Evolutionary conservation across 1,140 invertebrate genomes (phyloP), one percentile per base, ranked within the genome.

Genomic region (Listronotus oregonensis): DNA sequence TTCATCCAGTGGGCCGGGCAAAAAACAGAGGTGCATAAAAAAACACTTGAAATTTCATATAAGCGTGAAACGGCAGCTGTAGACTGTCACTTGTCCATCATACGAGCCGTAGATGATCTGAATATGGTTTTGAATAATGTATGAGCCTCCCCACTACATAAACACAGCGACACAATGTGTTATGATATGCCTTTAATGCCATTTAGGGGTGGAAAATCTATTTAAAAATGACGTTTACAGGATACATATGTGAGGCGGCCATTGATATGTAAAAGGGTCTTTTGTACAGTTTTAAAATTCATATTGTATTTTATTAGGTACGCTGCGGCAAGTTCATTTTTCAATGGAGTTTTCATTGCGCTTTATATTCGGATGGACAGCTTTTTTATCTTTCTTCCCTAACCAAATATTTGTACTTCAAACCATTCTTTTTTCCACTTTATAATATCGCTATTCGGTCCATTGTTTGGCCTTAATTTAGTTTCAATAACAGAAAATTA

Each of bases 161-260:
- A 75, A 73, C 73, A 73, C 44, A 66, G 43, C 31, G 51, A 37
- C 67, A 75, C 69, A 75, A 76, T 75, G 63, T 71, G 71, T 74
- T 73, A 77, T 75, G 73, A 75, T 75, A 75, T 69, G 67, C 71
- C 71, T 72, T 72, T 71, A 70, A 70, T 74, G 68, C 69, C 67
- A 71, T 76, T 71, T 73, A 70, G 73, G 75, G 74, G 72, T 67
- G 71, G 69, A 71, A 72, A 74, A 71, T 69, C 72, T 74, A 75
- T 75, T 77, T 74, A 75, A 77, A 74, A 71, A 71, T 77, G 76
- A 77, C 76, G 71, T 77, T 76, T 76, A 72, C 68, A 70, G 71
- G 73, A 77, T 75, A 75, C 67, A 72, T 73, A 70, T 70, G 66
- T 68, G 71, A 68, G 67, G 64, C 67, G 55, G 59, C 71, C 67